Evolutionary conservation across 2,113 vertebrate species (phyloP), one percentile per base, ranked within the genome.

Genomic region (Centropus bengalensis): DNA sequence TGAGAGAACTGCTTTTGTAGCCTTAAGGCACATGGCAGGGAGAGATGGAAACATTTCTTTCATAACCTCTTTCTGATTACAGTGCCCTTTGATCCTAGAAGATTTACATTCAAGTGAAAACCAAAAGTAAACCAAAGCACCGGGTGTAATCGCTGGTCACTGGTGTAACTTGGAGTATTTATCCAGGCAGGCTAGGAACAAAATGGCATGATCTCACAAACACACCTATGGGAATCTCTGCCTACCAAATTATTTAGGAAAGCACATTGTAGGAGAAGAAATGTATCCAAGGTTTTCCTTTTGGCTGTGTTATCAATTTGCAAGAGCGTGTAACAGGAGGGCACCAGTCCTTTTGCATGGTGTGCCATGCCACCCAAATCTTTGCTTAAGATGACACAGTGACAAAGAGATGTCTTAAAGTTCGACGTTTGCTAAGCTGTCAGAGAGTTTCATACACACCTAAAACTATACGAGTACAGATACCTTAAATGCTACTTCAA

Each of bases 1-100:
- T 86, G 52, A 81, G 56, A 70, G 26, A 89, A 58, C 60, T 71
- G 71, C 36, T 88, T 83, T 81, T 88, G 49, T 94, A 90, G 77
- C 87, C 87, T 81, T 88, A 86, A 85, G 63, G 76, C 68, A 83
- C 2, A 10, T 77, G 75, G 71, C 85, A 93, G 60, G 33, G 89
- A 78, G 78, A 93, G 28, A 90, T 86, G 73, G 89, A 90, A 96
- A 94, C 76, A 51, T 78, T 86, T 90, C 44, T 91, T 94, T 93
- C 68, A 21, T 71, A 90, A 64, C 21, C 45, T 83, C 64, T 77
- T 73, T 55, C 73, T 94, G 85, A 81, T 70, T 90, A 56, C 30
- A 60, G 55, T 86, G 17, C 47, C 33, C 38, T 96, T 94, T 93
- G 79, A 88, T 96, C 52, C 47, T 75, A 32, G 38, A 70, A 88